A percentile compares a stretch with the other conserved stretches of the same genome.
Conservation (phyloP, 2,888 invertebrate genomes). For the Lomographa bimaculata region DNA sequence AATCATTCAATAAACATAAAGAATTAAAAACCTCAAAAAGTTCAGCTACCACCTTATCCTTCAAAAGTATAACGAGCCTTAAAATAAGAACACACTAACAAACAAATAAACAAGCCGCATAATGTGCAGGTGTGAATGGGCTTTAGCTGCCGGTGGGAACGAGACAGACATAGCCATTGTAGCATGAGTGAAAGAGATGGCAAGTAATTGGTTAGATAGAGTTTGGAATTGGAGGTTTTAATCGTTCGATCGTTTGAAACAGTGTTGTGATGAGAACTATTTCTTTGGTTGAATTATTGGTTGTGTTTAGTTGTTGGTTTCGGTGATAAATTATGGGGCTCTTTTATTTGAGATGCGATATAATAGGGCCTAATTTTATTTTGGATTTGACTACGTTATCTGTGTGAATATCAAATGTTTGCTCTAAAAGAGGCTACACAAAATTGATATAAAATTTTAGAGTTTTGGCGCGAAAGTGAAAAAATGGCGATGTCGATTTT, state of each 20-base stretch:
- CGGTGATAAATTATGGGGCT: no score
- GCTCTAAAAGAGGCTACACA: no score
- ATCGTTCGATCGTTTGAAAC: slow-evolving; percentile 30
- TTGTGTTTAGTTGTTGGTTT: slow-evolving; percentile 13
- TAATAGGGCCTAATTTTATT: no score
- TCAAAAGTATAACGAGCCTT: slow-evolving; percentile 39
- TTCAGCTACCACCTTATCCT: slow-evolving; percentile 38
- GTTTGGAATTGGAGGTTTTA: slow-evolving; percentile 32
- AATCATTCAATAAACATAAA: slow-evolving; percentile 1
- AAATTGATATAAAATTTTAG: no score
- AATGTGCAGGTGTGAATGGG: slow-evolving; percentile 74
- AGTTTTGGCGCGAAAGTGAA: no score
- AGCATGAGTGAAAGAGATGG: slow-evolving; percentile 47
- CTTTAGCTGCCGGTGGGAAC: slow-evolving; percentile 59
- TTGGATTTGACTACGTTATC: no score
- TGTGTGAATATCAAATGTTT: no score
- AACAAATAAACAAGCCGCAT: slow-evolving; percentile 71
- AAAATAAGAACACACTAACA: slow-evolving; percentile 59
- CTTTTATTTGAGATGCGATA: no score
- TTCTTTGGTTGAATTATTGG: slow-evolving; percentile 12
- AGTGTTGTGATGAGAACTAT: slow-evolving; percentile 23
- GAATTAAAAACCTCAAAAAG: no score
- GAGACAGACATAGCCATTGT: slow-evolving; percentile 43
- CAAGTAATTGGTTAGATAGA: slow-evolving; percentile 28
- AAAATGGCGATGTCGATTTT: no score